Evolutionary conservation across 2,113 vertebrate species (phyloP), one percentile per base, ranked within the genome.

Genomic region (Myrmecobius fasciatus): DNA sequence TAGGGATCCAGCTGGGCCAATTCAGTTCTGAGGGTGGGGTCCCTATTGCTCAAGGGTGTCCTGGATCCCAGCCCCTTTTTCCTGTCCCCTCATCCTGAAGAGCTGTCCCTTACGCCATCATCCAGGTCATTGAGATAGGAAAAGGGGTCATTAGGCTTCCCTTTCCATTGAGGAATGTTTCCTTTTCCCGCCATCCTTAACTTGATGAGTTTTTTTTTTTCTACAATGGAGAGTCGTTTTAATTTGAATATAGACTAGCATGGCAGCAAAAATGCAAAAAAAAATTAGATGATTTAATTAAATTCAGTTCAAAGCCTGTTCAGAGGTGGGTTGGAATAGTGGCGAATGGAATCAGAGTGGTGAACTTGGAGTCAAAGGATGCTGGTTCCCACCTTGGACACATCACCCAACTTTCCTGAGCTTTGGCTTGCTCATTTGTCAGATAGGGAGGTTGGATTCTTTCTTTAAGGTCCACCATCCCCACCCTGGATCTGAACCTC

Each of bases 71-170:
- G 94, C 89, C 94, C 92, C 92, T 17, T 51, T 96, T 97, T 98
- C 97, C 97, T 97, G 97, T 89, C 91, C 95, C 97, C 95, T 96
- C 97, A 95, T 97, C 96, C 97, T 97, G 97, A 91, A 97, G 95
- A 93, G 94, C 95, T 95, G 90, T 20, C 36, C 91, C 93, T 90
- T 90, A 53, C 88, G 96, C 95, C 97, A 97, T 91, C 75, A 93
- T 91, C 26, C 56, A 48, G 43, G 51, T 90, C 43, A 90, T 12
- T 54, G n/a, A 95, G 89, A 22, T 43, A 43, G 91, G 6, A 97
- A 91, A 75, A 91, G 95, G 83, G 93, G 67, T 36, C 60, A 51
- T n/a, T 31, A 11, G 56, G 49, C 90, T 60, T n/a, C 36, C 67
- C 22, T 36, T 22, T 83, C 67, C n/a, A 43, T 7, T 83, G 67